Evolutionary conservation across 1,140 invertebrate species (phyloP), one percentile per base, ranked within the genome.

Genomic region (Drosophila pectinifera): DNA sequence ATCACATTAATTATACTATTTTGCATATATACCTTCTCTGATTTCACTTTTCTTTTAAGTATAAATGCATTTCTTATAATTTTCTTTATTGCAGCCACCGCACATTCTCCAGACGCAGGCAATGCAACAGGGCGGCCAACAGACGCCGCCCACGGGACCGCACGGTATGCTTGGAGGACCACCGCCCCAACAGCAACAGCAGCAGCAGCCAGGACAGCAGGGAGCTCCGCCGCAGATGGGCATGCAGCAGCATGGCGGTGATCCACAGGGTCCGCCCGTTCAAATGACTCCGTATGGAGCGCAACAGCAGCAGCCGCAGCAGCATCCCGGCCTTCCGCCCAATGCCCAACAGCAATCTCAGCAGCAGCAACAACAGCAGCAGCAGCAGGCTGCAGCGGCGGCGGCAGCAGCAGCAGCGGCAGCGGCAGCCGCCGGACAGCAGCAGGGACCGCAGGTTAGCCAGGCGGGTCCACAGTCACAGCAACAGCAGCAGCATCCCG

Each of bases 101-200:
- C 94, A 94, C 85, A 90, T 93, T 62, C 56, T 91, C 41, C 90
- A 91, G 54, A 69, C 86, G 6, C 93, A 92, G 48, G 80, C 79
- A 3, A 89, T 89, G 86, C 91, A 86, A n/a, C 88, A 89, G 41
- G 69, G 84, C 20, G 72, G 72, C n/a, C 91, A 93, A 55, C 91
- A 92, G 14, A 94, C 93, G 49, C 92, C 92, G 38, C 93, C 92
- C 18, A 58, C 61, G 4, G 73, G 73, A 13, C 93, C 93, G 24
- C 93, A 93, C 80, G 89, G 84, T n/a, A 93, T 93, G 92, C 93
- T 94, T 80, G 92, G 92, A 1, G 75, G 74, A 7, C 82, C 83
- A 10, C 82, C 81, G 18, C 79, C 85, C 7, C 67, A 81, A 1
- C 80, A 74, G 41, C 83, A 79, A 26, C 76, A 75, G 24, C 76